Conservation (phyloP, 2,797 vertebrate genomes). For the Bovichtus variegatus region DNA sequence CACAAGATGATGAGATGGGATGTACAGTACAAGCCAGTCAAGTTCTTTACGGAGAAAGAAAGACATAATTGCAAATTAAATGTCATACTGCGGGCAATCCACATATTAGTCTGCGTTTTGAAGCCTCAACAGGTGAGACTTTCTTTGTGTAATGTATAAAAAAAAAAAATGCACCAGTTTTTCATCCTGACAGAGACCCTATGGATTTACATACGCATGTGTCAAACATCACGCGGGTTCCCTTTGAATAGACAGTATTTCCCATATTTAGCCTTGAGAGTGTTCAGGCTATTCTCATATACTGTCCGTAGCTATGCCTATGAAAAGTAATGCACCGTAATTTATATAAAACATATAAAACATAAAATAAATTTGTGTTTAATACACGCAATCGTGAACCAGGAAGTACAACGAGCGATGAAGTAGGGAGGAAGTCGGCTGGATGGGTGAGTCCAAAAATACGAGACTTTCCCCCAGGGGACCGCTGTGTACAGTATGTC, state of each 20-base stretch:
- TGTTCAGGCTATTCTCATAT: too few species aligned
- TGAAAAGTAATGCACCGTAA: too few species aligned
- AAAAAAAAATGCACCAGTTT: not conserved
- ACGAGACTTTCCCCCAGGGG: too few species aligned
- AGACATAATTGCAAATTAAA: not conserved
- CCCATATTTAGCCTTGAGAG: too few species aligned
- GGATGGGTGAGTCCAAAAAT: too few species aligned
- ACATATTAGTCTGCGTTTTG: not conserved
- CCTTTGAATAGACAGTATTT: not conserved
- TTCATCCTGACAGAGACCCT: not conserved
- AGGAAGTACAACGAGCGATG: too few species aligned
- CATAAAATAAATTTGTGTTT: too few species aligned
- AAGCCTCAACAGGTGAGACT: not conserved
- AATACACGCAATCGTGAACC: too few species aligned
- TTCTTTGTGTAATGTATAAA: not conserved
- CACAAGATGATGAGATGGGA: slow-evolving; percentile 11
- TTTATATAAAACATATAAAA: too few species aligned
- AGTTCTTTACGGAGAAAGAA: not conserved
- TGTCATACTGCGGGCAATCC: not conserved
- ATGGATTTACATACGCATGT: not conserved
- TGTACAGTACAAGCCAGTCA: not conserved
- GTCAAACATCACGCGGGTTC: not conserved
- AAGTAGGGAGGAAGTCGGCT: too few species aligned
- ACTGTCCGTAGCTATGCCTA: too few species aligned
- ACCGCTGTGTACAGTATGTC: too few species aligned